Percentiles rank a stretch among this genome's conserved stretches.
Conservation (phyloP, 2,888 invertebrate species). For the Liodrosophila aerea region DNA sequence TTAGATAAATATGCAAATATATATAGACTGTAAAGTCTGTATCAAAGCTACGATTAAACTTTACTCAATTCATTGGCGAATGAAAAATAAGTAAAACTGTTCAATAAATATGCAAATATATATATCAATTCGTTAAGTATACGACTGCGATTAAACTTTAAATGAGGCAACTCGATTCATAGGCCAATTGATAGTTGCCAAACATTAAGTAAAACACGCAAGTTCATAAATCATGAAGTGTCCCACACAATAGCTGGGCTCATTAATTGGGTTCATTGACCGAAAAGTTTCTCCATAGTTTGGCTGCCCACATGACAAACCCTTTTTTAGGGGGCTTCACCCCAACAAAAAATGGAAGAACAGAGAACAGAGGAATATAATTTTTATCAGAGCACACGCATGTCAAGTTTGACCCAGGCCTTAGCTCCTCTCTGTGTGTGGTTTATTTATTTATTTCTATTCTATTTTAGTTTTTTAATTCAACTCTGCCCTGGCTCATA, state of each 20-base stretch:
- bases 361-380: too few relatives aligned
- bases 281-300: conserved; percentile 28
- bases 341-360: conserved; percentile 24
- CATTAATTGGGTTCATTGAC: conserved; percentile 48
- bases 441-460: conserved; percentile 39
- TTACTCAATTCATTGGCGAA: too few relatives aligned
- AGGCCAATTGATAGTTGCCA: conserved; percentile 6
- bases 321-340: conserved; percentile 28
- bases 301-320: conserved; percentile 24
- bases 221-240: conserved; percentile 54
- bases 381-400: conserved; percentile 61
- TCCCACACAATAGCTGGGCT: conserved; percentile 3
- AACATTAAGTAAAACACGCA: conserved; percentile 14
- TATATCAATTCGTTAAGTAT: conserved; percentile 43
- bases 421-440: conserved; percentile 24
- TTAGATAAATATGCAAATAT: conserved; percentile 75
- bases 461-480: conserved; percentile 55
- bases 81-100: too few relatives aligned
- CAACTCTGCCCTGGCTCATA: conserved; percentile 46
- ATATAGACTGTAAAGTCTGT: conserved; percentile 50
- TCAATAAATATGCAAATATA: not conserved
- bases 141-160: conserved; percentile 54
- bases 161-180: conserved; percentile 24
- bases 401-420: conserved; percentile 48
- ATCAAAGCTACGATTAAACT: too few relatives aligned